phyloP scores from a whole-genome alignment of 2,888 invertebrate species.

The Didymodactylos carnosus region DNA sequence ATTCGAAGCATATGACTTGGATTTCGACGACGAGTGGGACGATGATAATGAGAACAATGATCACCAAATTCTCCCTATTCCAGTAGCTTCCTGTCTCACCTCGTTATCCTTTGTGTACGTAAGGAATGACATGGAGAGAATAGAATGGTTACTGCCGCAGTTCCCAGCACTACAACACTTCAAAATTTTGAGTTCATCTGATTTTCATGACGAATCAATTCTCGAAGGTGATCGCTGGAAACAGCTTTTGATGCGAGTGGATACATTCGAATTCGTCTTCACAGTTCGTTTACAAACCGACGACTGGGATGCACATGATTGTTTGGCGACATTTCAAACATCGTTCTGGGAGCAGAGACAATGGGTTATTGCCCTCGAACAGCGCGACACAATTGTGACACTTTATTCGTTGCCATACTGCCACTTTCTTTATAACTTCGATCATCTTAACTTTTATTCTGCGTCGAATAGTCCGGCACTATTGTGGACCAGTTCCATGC shows the following conservation, averaged over 20 bases:
- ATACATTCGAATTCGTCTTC: not conserved
- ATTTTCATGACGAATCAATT: not conserved
- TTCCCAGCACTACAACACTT: not conserved
- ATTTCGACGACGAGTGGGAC: not conserved
- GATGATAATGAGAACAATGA: not conserved
- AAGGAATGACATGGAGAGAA: not conserved
- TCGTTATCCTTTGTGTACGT: not conserved
- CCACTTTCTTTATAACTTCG: not conserved
- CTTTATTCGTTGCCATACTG: not conserved
- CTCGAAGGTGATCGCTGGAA: not conserved
- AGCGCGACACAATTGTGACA: not conserved
- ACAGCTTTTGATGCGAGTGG: not conserved
- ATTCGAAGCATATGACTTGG: not conserved
- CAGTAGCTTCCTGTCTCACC: not conserved
- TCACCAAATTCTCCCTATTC: not conserved
- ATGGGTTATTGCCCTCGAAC: not conserved
- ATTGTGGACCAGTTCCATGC: not conserved
- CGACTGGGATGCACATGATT: not conserved
- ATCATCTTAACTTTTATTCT: not conserved
- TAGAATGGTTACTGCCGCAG: not conserved
- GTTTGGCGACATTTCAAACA: not conserved
- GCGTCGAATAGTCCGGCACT: not conserved
- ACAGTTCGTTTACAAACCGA: not conserved
- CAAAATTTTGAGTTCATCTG: not conserved
- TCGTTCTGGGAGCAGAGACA: not conserved